These are phyloP conservation scores for Mercenaria mercenaria DNA, from an alignment of 1,140 invertebrate species.

Conservation along the genomic window DNA sequence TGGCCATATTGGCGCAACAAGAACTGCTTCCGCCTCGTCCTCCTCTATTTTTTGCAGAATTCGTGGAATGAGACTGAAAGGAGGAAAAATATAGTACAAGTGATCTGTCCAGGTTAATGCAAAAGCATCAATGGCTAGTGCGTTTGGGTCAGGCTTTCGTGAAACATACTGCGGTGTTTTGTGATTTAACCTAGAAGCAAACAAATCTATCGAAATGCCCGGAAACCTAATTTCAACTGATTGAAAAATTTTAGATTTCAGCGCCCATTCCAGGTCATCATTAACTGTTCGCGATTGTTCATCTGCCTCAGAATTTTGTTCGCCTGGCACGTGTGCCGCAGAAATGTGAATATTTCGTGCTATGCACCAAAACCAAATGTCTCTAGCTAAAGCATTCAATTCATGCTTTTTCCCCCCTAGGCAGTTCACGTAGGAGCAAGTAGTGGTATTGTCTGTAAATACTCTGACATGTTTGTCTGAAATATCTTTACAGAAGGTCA, in stretches of 20 bases:
- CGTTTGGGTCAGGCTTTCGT: no score
- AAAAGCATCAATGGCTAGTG: no score
- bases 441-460: conserved; percentile 60
- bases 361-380: conserved; percentile 6
- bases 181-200: no score
- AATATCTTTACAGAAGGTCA: background rate
- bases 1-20: conserved; percentile 56
- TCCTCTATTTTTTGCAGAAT: no score
- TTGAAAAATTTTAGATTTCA: no score
- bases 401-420: conserved; percentile 35
- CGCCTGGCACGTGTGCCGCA: conserved; percentile 6
- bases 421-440: conserved; percentile 53
- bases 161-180: no score
- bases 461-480: conserved; percentile 13
- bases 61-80: conserved; percentile 58
- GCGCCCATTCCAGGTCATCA: background rate
- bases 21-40: no score
- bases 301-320: background rate
- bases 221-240: no score
- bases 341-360: background rate
- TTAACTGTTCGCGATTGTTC: background rate
- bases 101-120: no score
- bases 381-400: background rate
- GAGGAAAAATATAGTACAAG: no score
- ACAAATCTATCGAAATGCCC: background rate